Conservation (phyloP, 2,888 invertebrate genomes). For the Melieria crassipennis region DNA sequence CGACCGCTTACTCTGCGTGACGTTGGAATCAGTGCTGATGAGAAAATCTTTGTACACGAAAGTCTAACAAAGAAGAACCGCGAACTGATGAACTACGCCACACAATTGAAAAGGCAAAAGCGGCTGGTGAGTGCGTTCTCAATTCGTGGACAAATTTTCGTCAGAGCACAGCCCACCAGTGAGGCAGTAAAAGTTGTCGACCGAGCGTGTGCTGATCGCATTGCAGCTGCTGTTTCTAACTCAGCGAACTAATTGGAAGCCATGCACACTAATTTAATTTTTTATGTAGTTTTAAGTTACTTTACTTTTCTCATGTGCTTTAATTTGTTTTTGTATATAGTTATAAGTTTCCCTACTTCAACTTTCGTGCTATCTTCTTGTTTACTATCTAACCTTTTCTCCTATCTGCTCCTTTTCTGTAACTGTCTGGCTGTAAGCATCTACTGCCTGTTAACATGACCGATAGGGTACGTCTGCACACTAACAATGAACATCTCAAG, state of each 20-base stretch:
- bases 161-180: too few relatives aligned
- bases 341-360: neutral
- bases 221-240: too few relatives aligned
- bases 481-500: conserved; percentile 2
- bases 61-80: neutral
- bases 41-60: neutral
- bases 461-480: too few relatives aligned
- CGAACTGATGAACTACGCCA: neutral
- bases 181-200: too few relatives aligned
- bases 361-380: neutral
- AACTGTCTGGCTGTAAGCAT: neutral
- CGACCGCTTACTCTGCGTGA: neutral
- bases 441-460: too few relatives aligned
- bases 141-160: too few relatives aligned
- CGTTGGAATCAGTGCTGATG: neutral
- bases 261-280: neutral
- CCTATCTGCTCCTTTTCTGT: neutral
- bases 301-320: neutral
- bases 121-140: too few relatives aligned
- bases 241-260: too few relatives aligned
- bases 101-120: too few relatives aligned
- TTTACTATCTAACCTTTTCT: neutral
- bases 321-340: neutral
- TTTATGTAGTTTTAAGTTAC: neutral
- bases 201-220: too few relatives aligned